A percentile compares a stretch with the other conserved stretches of the same genome.
Conservation (phyloP, 92 coral and sea anemone species). For the Ricordea florida region DNA sequence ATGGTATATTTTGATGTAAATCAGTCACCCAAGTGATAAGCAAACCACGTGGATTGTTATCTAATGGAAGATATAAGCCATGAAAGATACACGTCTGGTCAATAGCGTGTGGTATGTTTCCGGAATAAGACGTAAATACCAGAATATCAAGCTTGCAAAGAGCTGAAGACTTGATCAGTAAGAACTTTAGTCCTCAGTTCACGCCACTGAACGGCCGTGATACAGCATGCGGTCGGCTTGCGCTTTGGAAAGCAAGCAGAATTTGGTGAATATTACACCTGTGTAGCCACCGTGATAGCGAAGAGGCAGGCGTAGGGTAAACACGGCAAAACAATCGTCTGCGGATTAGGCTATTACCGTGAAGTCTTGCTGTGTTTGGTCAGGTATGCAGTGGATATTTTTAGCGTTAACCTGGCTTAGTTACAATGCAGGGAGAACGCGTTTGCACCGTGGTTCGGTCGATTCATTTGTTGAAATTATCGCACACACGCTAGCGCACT, state of each 20-base stretch:
- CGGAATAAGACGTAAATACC: slow-evolving; percentile 26
- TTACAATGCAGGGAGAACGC: not conserved
- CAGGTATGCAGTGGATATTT: slow-evolving; percentile 31
- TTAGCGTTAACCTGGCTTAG: not conserved
- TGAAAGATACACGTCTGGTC: slow-evolving; percentile 72
- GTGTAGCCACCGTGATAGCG: not conserved
- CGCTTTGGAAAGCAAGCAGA: not conserved
- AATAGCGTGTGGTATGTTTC: slow-evolving; percentile 60
- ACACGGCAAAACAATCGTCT: slow-evolving; percentile 38
- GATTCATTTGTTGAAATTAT: not conserved
- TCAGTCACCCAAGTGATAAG: slow-evolving; percentile 40
- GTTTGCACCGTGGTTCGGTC: not conserved
- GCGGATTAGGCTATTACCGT: slow-evolving; percentile 44
- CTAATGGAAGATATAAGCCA: slow-evolving; percentile 65
- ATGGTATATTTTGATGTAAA: slow-evolving; percentile 83
- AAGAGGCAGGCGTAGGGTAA: slow-evolving; percentile 22
- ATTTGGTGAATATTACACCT: not conserved
- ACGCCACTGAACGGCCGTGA: not conserved
- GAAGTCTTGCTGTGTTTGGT: slow-evolving; percentile 52
- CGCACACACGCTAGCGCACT: not conserved
- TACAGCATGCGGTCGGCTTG: not conserved
- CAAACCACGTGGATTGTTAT: slow-evolving; percentile 52
- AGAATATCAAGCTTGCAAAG: not conserved
- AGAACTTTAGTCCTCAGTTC: not conserved
- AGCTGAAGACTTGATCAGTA: not conserved